Conservation (phyloP, 2,888 invertebrate genomes). For the Charanyca ferruginea region DNA sequence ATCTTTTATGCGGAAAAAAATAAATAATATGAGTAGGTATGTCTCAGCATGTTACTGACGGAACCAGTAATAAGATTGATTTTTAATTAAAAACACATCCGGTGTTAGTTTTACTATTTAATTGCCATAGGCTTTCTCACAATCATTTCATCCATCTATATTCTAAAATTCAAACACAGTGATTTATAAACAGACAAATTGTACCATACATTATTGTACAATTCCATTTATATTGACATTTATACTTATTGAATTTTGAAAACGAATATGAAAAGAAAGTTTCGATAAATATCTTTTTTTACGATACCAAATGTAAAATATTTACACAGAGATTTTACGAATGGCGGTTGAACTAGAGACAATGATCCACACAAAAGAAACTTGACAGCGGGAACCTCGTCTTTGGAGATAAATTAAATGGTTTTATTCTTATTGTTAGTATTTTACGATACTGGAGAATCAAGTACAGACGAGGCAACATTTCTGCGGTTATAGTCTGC, state of each 20-base stretch:
- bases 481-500: slow-evolving; percentile 50
- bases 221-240: slow-evolving; percentile 47
- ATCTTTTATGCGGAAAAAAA: not conserved
- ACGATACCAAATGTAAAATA: slow-evolving; percentile 66
- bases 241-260: slow-evolving; percentile 60
- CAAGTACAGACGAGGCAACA: slow-evolving; percentile 43
- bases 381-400: slow-evolving; percentile 62
- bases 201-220: slow-evolving; percentile 53
- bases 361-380: slow-evolving; percentile 64
- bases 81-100: slow-evolving; percentile 18
- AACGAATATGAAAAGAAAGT: slow-evolving; percentile 64
- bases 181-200: slow-evolving; percentile 26
- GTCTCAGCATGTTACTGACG: not conserved
- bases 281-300: slow-evolving; percentile 68
- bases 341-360: slow-evolving; percentile 60
- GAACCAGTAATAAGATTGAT: not conserved
- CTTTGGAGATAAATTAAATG: slow-evolving; percentile 73
- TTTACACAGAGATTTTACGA: slow-evolving; percentile 61
- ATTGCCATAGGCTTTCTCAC: slow-evolving; percentile 14
- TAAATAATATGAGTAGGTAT: not conserved
- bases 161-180: slow-evolving; percentile 7
- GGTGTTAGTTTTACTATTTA: not conserved
- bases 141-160: not conserved
- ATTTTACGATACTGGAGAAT: slow-evolving; percentile 72
- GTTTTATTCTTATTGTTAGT: slow-evolving; percentile 76